These are phyloP conservation scores for Eurystomus gularis DNA, from an alignment of 2,113 vertebrate genomes.

Conservation along the genomic window DNA sequence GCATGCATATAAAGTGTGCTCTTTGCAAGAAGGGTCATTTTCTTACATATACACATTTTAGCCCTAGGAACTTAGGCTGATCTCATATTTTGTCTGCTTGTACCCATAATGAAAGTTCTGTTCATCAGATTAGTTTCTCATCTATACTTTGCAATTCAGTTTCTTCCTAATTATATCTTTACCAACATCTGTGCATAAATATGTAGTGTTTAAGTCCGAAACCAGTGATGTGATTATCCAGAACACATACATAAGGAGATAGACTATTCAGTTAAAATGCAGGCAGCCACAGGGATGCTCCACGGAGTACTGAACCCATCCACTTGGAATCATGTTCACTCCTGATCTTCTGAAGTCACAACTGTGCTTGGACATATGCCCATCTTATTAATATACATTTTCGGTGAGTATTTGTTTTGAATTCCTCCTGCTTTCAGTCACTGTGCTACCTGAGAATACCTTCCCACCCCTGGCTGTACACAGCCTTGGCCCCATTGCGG, in stretches of 20 bases:
- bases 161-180: background rate
- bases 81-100: background rate
- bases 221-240: background rate
- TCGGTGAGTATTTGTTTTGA: background rate
- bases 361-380: background rate
- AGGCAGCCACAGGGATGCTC: background rate
- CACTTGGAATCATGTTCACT: background rate
- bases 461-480: background rate
- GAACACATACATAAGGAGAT: background rate
- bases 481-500: accelerated
- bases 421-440: background rate
- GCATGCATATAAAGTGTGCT: background rate
- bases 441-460: background rate
- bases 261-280: background rate
- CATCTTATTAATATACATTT: too few species aligned
- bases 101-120: background rate
- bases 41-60: background rate
- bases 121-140: background rate
- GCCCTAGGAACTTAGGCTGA: background rate
- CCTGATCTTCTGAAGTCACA: background rate
- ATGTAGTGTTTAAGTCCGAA: background rate
- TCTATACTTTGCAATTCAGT: background rate
- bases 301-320: background rate
- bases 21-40: background rate
- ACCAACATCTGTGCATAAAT: background rate